phyloP scores from a whole-genome alignment of 1,140 invertebrate species.

The Rhopalosiphum maidis region DNA sequence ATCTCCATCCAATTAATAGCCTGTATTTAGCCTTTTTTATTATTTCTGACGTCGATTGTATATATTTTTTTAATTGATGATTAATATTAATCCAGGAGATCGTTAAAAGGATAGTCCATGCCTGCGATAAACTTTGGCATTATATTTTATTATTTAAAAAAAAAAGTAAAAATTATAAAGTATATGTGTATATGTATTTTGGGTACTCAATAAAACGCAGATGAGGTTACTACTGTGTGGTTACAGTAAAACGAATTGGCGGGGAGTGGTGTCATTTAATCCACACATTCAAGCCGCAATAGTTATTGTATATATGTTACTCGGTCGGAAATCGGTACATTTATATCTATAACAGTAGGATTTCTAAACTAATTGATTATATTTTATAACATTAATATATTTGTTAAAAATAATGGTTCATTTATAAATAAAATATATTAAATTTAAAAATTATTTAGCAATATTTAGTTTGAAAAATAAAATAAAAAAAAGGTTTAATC shows the following conservation, averaged over 20 bases:
- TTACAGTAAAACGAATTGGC: not conserved
- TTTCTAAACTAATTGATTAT: slow-evolving; percentile 28
- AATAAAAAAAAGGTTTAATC: not conserved
- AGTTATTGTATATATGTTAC: slow-evolving; percentile 14
- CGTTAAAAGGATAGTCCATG: slow-evolving; percentile 33
- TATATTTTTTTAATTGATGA: slow-evolving; percentile 44
- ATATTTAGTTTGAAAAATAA: not conserved
- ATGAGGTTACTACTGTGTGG: slow-evolving; percentile 15
- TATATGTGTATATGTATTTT: slow-evolving; percentile 15
- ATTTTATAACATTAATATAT: not conserved
- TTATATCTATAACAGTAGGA: not conserved
- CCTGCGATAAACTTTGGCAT: slow-evolving; percentile 26
- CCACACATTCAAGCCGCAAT: slow-evolving; percentile 27
- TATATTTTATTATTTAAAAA: slow-evolving; percentile 39
- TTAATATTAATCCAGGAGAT: slow-evolving; percentile 53
- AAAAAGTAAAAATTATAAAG: slow-evolving; percentile 44
- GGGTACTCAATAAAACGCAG: slow-evolving; percentile 51
- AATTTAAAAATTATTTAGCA: not conserved
- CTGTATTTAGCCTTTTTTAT: slow-evolving; percentile 56
- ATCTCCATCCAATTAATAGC: slow-evolving; percentile 53
- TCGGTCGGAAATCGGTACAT: not conserved
- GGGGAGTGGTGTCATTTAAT: slow-evolving; percentile 28
- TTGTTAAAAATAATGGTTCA: not conserved
- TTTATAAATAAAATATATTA: not conserved
- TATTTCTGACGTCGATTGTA: slow-evolving; percentile 53